Evolutionary conservation across 2,113 vertebrate genomes (phyloP), one percentile per base, ranked within the genome.

Genomic region (Elachura formosa): DNA sequence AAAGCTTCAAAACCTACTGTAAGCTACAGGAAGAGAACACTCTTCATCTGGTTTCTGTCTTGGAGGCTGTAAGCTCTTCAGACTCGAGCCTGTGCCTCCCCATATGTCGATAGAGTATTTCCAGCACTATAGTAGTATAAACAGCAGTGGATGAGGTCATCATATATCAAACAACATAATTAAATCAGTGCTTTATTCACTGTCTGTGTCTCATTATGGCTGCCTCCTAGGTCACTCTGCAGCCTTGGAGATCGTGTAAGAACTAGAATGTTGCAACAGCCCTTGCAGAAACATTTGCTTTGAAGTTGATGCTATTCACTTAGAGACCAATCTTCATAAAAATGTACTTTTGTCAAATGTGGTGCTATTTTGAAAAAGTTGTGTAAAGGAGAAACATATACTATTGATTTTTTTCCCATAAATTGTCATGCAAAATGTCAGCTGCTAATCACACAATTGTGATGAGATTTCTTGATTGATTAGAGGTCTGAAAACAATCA

Each of bases 141-240:
- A 96, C 91, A 96, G 72, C 63, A 88, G 85, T 64, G 73, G 83
- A 88, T 94, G 94, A 96, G 93, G 90, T 95, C 94, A 96, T 94
- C 69, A 72, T 93, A 90, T 97, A 95, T 97, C 93, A 96, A 96
- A 91, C 85, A 80, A 63, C 56, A 75, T 95, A 97, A 97, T 96
- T 96, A 96, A 96, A 96, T 93, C 89, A 97, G 89, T 90, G 90
- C 80, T 93, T 92, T 92, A 84, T 90, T 95, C 82, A 52, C 93
- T 94, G 82, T 71, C 95, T 97, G 96, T 88, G 40, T 95, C 93
- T 95, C 86, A 91, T 97, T 97, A 95, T 75, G 81, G 52, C 84
- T 95, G 81, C 77, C 94, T 96, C 72, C 68, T 89, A 94, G 90
- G 95, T 96, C 90, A 96, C 67, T 61, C 76, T 77, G 78, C 81